These are phyloP conservation scores for Gopherus evgoodei DNA, from an alignment of 2,113 vertebrate species.

Conservation along the genomic window DNA sequence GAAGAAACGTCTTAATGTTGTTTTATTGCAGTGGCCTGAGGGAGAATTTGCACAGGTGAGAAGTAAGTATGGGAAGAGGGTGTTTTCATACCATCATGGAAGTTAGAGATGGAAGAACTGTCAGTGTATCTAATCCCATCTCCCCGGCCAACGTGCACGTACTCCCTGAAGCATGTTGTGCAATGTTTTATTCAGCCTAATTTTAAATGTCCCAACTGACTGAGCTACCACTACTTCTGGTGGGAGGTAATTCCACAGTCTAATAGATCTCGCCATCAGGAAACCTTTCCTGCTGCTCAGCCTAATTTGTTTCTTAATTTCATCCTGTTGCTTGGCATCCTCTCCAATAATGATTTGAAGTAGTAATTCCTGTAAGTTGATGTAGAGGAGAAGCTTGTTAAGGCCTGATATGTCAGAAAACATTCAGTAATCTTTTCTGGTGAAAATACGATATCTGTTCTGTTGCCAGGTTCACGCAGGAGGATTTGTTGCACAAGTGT, in stretches of 20 bases:
- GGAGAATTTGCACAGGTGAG: neutral
- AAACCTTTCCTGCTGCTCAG: neutral
- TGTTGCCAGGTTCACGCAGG: neutral
- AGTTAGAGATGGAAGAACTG: neutral
- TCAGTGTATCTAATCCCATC: neutral
- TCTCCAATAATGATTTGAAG: neutral
- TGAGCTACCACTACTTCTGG: neutral
- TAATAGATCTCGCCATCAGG: neutral
- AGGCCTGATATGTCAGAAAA: neutral
- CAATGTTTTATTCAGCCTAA: neutral
- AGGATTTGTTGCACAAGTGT: neutral
- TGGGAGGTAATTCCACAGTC: neutral
- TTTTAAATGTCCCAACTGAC: neutral
- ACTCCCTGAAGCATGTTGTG: neutral
- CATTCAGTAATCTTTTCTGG: neutral
- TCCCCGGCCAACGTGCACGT: neutral
- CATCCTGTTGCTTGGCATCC: neutral
- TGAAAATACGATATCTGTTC: neutral
- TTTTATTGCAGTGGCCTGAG: neutral
- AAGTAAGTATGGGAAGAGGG: neutral
- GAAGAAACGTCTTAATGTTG: accelerated
- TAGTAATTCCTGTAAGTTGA: neutral
- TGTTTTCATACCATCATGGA: neutral
- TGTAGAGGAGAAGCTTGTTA: neutral
- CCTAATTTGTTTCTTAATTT: neutral